Evolutionary conservation across 2,797 vertebrate species (phyloP), one percentile per base, ranked within the genome.

Genomic region (Pagetopsis macropterus): DNA sequence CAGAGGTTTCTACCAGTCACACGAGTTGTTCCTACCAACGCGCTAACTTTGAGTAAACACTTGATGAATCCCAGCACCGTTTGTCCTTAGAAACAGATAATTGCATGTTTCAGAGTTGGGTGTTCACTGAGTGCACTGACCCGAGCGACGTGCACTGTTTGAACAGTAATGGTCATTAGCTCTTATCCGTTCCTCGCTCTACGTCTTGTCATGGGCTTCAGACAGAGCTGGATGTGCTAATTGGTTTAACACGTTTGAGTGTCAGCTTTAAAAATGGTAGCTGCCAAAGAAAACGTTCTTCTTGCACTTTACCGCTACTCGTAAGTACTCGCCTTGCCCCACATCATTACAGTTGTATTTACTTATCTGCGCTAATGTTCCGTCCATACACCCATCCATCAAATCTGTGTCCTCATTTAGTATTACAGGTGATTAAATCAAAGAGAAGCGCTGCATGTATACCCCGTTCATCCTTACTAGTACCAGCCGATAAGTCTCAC

Each of bases 211-310:
- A 68, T 83, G 76, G 54, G 44, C 69, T 74, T 65, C 65, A 68
- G 61, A 78, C 48, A 48, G 61, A 65, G 7, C 59, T 68, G 65
- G 31, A 76, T 78, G 76, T 64, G 76, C 48, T 85, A 83, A 89
- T 90, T 88, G 82, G 65, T 75, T 82, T 76, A 77, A 84, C 78
- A 78, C 78, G 77, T 84, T 81, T 75, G 64, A 79, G 61, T 79
- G 77, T 84, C 75, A 66, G 56, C 57, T 84, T 72, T 21, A 78
- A 87, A 84, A 87, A 84, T 74, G 77, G 27, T 44, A 33, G 62
- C 70, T 75, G 80, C 75, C 56, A 56, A 64, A 82, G 60, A 82
- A 76, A 61, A 70, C 61, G 54, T 58, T 77, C 56, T 43, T 31
- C 17, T 5, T 4, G 51, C 43, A 27, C 23, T 72, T 33, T 3